Conservation (phyloP, 2,797 vertebrate genomes). For the Hafferia zeledoni region DNA sequence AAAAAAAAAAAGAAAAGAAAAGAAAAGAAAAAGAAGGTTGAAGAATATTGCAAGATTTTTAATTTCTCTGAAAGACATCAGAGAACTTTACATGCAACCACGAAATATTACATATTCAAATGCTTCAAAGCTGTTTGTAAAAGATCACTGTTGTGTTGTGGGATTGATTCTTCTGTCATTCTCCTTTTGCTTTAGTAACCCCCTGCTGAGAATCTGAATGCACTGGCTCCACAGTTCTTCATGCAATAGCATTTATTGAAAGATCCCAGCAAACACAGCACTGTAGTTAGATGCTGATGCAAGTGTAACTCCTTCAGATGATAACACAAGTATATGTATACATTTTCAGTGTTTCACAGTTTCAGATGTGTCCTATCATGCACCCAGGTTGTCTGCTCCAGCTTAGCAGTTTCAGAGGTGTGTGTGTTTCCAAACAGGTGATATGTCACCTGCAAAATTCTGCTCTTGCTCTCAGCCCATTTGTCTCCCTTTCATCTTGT, state of each 20-base stretch:
- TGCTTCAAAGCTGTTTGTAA: background rate
- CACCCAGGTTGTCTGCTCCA: background rate
- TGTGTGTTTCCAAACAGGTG: background rate
- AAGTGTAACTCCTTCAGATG: background rate
- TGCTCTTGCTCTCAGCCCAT: background rate
- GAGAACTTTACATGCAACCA: slow-evolving; percentile 9
- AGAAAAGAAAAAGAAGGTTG: slow-evolving; percentile 1
- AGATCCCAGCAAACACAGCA: background rate
- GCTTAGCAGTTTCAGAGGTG: background rate
- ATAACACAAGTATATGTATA: background rate
- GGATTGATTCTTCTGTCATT: background rate
- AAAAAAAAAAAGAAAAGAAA: background rate
- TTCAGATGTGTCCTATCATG: background rate
- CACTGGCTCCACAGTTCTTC: background rate
- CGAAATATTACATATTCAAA: background rate
- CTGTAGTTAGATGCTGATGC: background rate
- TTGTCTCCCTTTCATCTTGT: background rate
- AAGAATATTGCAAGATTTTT: slow-evolving; percentile 16
- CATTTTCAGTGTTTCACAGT: background rate
- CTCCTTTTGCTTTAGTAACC: background rate
- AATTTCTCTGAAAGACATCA: background rate
- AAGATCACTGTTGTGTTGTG: background rate
- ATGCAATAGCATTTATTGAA: background rate
- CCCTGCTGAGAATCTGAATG: background rate
- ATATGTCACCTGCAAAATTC: background rate